These are phyloP conservation scores for Athalia cordata DNA, from an alignment of 2,888 invertebrate species.

Conservation along the genomic window DNA sequence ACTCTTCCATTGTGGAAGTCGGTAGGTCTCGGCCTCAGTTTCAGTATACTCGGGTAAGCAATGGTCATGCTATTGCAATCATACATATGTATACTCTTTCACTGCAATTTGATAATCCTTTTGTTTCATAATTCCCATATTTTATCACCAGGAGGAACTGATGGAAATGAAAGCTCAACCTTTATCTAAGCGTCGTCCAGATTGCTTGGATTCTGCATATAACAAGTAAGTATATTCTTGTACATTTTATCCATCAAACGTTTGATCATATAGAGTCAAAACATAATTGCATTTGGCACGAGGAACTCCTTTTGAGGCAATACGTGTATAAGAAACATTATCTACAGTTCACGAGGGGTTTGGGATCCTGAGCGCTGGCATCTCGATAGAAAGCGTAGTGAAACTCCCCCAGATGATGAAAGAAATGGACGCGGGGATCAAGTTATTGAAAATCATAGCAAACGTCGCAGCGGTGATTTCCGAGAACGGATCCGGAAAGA, in stretches of 20 bases:
- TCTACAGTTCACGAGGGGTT: constrained; percentile 71
- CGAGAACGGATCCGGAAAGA: constrained; percentile 88
- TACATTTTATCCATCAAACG: background rate
- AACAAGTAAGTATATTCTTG: constrained; percentile 74
- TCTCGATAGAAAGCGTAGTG: constrained; percentile 76
- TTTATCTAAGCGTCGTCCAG: constrained; percentile 83
- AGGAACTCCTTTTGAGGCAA: too few relatives aligned
- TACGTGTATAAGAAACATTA: too few relatives aligned
- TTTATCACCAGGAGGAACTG: constrained; percentile 82
- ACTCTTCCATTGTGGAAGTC: constrained; percentile 70
- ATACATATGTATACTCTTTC: background rate
- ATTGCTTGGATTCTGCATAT: constrained; percentile 78
- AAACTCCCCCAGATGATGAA: constrained; percentile 80
- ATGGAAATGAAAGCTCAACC: constrained; percentile 83
- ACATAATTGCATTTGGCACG: constrained; percentile 20
- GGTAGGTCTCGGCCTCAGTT: constrained; percentile 71
- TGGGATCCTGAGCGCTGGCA: constrained; percentile 77
- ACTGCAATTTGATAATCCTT: background rate
- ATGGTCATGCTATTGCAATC: background rate
- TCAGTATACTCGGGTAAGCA: constrained; percentile 70
- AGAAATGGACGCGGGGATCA: constrained; percentile 75
- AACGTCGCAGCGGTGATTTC: constrained; percentile 80
- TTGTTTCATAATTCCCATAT: constrained; percentile 38
- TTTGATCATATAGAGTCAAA: constrained; percentile 52
- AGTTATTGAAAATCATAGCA: constrained; percentile 60